Conservation (phyloP, 2,797 vertebrate genomes). For the Coregonus suidteri region DNA sequence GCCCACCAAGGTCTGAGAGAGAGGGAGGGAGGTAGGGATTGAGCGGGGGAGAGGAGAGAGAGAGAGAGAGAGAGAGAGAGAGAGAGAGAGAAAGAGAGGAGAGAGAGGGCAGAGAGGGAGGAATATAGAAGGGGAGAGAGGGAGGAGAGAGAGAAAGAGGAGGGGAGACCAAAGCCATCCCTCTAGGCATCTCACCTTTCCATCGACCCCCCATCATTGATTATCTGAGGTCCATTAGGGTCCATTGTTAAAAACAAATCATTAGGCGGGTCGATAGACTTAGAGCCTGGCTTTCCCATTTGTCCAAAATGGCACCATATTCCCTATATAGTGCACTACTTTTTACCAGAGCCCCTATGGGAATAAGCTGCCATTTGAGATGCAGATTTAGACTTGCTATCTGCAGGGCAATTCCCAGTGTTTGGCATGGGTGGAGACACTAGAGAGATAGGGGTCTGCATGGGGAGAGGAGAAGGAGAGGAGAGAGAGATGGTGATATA, state of each 20-base stretch:
- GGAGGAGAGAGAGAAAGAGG: conserved; percentile 53
- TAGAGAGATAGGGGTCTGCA: conserved; percentile 13
- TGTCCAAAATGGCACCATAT: conserved; percentile 55
- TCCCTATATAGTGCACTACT: no score
- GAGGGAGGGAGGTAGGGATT: conserved; percentile 20
- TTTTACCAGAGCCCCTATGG: no score
- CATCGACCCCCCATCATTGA: conserved; percentile 93
- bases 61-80: no score
- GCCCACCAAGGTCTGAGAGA: conserved; percentile 30
- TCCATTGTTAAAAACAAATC: conserved; percentile 97
- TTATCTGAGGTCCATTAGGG: conserved; percentile 95
- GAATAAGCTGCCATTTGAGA: no score
- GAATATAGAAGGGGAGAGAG: conserved; percentile 23
- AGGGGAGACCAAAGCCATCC: conserved; percentile 69
- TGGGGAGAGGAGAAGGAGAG: conserved; percentile 28
- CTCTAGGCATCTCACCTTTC: conserved; percentile 80
- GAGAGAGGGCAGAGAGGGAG: conserved; percentile 59
- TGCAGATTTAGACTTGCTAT: conserved; percentile 48
- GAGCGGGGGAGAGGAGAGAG: conserved; percentile 17
- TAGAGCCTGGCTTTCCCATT: conserved; percentile 86
- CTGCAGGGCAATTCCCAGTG: conserved; percentile 81
- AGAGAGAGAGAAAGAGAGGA: conserved; percentile 31
- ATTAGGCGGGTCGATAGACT: conserved; percentile 90
- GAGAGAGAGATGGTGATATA: conserved; percentile 31
- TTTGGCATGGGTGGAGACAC: conserved; percentile 47